Evolutionary conservation across 2,113 vertebrate genomes (phyloP).

Genomic region (Oreotragus oreotragus): DNA sequence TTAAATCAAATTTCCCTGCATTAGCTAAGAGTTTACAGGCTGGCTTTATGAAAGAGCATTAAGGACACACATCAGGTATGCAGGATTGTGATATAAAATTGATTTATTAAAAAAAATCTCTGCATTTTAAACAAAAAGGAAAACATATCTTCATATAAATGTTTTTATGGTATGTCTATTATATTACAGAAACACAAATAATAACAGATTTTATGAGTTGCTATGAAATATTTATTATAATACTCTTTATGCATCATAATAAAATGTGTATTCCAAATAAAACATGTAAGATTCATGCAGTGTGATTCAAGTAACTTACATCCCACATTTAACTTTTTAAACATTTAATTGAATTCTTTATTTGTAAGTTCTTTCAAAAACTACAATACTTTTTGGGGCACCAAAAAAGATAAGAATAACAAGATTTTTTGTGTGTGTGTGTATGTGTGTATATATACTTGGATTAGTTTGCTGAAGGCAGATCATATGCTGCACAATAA

Average conservation of each 20-base stretch:
- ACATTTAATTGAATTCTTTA: neutral
- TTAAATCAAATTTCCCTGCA: slow-evolving; percentile 69
- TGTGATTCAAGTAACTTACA: slow-evolving; percentile 1
- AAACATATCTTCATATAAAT: slow-evolving; percentile 50
- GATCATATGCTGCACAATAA: slow-evolving; percentile 11
- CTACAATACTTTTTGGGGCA: neutral
- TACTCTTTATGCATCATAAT: slow-evolving; percentile 47
- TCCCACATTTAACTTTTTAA: slow-evolving; percentile 32
- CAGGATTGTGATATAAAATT: slow-evolving; percentile 42
- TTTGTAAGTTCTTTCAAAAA: neutral
- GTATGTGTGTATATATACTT: neutral
- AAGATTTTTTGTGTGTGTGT: neutral
- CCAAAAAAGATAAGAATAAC: neutral
- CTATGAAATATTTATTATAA: slow-evolving; percentile 65
- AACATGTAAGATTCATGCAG: slow-evolving; percentile 41
- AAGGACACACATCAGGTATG: slow-evolving; percentile 59
- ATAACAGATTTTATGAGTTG: slow-evolving; percentile 61
- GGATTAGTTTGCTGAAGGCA: slow-evolving; percentile 2
- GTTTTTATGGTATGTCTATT: slow-evolving; percentile 46
- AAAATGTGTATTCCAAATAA: slow-evolving; percentile 57
- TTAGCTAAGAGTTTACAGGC: slow-evolving; percentile 71
- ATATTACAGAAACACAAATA: slow-evolving; percentile 60
- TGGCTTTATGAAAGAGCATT: slow-evolving; percentile 63
- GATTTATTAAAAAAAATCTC: slow-evolving; percentile 47
- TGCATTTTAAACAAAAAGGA: slow-evolving; percentile 59